These are phyloP conservation scores for Baronia brevicornis DNA, from an alignment of 2,888 invertebrate species.

Conservation along the genomic window DNA sequence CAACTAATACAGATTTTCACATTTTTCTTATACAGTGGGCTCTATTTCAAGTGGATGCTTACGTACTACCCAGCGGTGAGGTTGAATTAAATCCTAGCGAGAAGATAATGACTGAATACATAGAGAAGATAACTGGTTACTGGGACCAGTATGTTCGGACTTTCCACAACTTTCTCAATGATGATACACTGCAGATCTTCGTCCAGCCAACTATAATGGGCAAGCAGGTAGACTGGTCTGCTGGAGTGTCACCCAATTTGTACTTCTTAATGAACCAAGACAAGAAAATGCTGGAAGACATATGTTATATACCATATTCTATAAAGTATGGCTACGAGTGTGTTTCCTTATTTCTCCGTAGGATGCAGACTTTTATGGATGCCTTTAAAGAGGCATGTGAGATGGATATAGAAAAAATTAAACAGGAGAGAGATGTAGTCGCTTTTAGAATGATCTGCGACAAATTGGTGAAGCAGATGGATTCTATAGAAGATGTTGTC, in stretches of 20 bases:
- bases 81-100: constrained; percentile 77
- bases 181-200: constrained; percentile 81
- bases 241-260: constrained; percentile 83
- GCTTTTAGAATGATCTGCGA: constrained; percentile 80
- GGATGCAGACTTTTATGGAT: constrained; percentile 79
- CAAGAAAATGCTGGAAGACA: constrained; percentile 68
- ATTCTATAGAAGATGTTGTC: constrained; percentile 79
- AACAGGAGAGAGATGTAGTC: constrained; percentile 78
- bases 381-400: constrained; percentile 83
- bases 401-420: constrained; percentile 78
- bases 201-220: constrained; percentile 91
- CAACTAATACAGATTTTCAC: not conserved
- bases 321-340: constrained; percentile 78
- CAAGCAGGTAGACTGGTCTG: constrained; percentile 84
- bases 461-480: constrained; percentile 81
- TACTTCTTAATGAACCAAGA: constrained; percentile 82
- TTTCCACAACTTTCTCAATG: constrained; percentile 83
- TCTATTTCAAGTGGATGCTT: constrained; percentile 77
- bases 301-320: constrained; percentile 72
- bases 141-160: constrained; percentile 81
- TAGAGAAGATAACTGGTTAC: constrained; percentile 76
- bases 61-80: constrained; percentile 51
- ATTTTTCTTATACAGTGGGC: constrained; percentile 70
- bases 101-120: constrained; percentile 72
- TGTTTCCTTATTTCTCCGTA: constrained; percentile 77